These are phyloP conservation scores for Homalodisca vitripennis DNA, from an alignment of 1,140 invertebrate genomes.

Conservation along the genomic window DNA sequence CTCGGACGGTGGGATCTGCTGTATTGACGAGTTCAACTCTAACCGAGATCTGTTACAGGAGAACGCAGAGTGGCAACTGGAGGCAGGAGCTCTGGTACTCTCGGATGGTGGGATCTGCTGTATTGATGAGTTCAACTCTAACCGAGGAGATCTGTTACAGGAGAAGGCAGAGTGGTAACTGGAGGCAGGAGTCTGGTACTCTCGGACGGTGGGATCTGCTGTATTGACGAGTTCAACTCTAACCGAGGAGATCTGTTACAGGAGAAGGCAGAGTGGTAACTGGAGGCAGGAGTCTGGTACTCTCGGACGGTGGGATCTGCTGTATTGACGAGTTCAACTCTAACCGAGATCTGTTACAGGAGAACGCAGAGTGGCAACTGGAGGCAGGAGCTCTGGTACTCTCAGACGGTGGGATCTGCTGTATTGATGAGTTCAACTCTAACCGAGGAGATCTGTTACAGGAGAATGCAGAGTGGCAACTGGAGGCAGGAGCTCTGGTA, in stretches of 20 bases:
- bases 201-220: conserved; percentile 88
- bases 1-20: conserved; percentile 86
- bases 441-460: too few relatives aligned
- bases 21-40: conserved; percentile 89
- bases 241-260: conserved; percentile 62
- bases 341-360: conserved; percentile 72
- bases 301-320: conserved; percentile 85
- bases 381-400: conserved; percentile 84
- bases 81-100: conserved; percentile 80
- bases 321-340: conserved; percentile 92
- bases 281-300: conserved; percentile 84
- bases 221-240: conserved; percentile 89
- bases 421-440: too few relatives aligned
- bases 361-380: conserved; percentile 79
- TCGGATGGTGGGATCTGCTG: conserved; percentile 89
- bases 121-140: too few relatives aligned
- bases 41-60: conserved; percentile 72
- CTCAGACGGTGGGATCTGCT: conserved; percentile 86
- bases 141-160: too few relatives aligned
- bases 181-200: too few relatives aligned
- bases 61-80: conserved; percentile 82
- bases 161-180: too few relatives aligned
- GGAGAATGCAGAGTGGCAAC: too few relatives aligned
- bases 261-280: conserved; percentile 81
- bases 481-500: too few relatives aligned